Percentiles rank a stretch among this genome's conserved stretches.
phyloP scores from a whole-genome alignment of 2,113 vertebrate species.

The Copsychus sechellarum region DNA sequence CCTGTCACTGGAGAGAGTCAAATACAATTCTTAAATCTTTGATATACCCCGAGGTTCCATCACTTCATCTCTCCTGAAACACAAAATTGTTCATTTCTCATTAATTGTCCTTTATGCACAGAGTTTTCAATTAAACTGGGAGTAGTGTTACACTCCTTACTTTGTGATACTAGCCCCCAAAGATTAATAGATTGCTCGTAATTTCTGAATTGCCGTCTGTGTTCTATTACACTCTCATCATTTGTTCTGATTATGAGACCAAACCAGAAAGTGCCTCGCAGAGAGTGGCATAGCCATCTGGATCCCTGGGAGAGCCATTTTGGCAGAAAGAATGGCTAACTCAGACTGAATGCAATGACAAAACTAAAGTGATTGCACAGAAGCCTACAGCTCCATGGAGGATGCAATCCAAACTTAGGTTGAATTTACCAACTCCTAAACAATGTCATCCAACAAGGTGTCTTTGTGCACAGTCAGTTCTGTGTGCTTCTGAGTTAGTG shows the following conservation, averaged over 20 bases:
- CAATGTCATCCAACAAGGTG: background rate
- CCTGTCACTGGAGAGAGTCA: conserved; percentile 48
- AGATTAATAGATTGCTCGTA: conserved; percentile 71
- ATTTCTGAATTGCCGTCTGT: conserved; percentile 54
- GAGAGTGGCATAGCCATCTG: conserved; percentile 26
- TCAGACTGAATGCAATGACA: background rate
- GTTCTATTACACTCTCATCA: background rate
- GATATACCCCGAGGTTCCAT: conserved; percentile 43
- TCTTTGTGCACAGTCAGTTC: background rate
- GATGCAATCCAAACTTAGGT: background rate
- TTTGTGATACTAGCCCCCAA: conserved; percentile 72
- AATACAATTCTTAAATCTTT: conserved; percentile 27
- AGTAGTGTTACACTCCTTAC: conserved; percentile 68
- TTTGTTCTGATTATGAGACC: conserved; percentile 58
- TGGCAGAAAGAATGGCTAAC: background rate
- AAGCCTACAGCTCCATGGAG: background rate
- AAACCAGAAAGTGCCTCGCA: background rate
- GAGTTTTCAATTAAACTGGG: conserved; percentile 72
- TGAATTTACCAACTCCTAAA: background rate
- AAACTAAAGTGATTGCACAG: background rate
- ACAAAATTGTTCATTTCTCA: conserved; percentile 73
- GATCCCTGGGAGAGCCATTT: background rate
- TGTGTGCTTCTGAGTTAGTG: background rate
- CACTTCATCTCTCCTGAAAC: conserved; percentile 67
- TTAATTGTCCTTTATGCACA: conserved; percentile 68